Evolutionary conservation across 2,888 invertebrate species (phyloP).

Genomic region (Rutpela maculata): DNA sequence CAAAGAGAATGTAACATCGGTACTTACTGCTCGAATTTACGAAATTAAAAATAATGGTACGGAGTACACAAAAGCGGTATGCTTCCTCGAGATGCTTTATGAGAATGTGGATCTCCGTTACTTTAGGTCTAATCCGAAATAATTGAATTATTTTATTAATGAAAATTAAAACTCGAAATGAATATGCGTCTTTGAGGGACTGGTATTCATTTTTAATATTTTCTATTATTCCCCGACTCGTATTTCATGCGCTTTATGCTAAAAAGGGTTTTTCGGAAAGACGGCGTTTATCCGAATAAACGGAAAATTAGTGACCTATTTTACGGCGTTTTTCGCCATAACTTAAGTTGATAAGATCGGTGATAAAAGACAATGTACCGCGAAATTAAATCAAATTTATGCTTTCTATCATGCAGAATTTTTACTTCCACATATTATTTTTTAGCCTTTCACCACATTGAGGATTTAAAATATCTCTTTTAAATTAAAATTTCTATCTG

Average conservation of each 20-base stretch:
- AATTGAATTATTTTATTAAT: conserved; percentile 5
- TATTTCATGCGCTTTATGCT: not conserved
- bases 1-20: conserved; percentile 1
- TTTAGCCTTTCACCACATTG: not conserved
- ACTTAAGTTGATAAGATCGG: not conserved
- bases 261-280: not conserved
- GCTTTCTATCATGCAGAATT: not conserved
- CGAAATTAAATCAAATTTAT: not conserved
- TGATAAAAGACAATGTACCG: not conserved
- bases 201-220: not conserved
- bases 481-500: not conserved
- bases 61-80: not conserved
- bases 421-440: not conserved
- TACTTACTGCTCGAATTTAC: not conserved
- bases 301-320: not conserved
- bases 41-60: not conserved
- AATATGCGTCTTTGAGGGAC: not conserved
- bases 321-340: not conserved
- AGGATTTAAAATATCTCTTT: not conserved
- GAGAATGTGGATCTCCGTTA: not conserved
- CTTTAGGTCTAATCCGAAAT: not conserved
- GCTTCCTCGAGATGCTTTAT: not conserved
- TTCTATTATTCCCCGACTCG: not conserved
- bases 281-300: not conserved
- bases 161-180: not conserved